Evolutionary conservation across 2,888 invertebrate genomes (phyloP), one percentile per base, ranked within the genome.

Genomic region (Poecilus cupreus): DNA sequence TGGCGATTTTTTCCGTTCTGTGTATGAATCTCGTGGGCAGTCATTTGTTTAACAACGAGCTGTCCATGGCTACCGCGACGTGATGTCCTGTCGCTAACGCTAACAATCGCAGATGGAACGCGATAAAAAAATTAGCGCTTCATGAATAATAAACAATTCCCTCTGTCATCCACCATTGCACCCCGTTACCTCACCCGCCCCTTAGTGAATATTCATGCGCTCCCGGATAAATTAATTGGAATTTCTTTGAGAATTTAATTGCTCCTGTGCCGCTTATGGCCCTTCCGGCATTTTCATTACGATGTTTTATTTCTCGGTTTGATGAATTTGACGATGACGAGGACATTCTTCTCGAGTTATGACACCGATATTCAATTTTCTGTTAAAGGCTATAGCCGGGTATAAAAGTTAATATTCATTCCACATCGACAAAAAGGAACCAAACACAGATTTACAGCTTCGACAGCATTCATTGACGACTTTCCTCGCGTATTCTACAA

Each of bases 201-300:
- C 37, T 8, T 49, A 2, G 24, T 72, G 72, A 72, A 72, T 72
- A 72, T 72, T 72, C 72, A 72, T 72, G 8, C 70, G 70, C n/a
- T 24, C 32, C 32, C 20, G 49, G 72, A 72, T 72, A 72, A 70
- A 72, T 72, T 72, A 72, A 72, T 72, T 72, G 49, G 72, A 72
- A 72, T 72, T 72, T 46, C 46, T 72, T 46, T 72, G 72, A 39
- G 22, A 70, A 70, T 72, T 72, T 72, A 72, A 72, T 72, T 72
- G 72, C 72, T 72, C 43, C 72, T 24, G 26, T 60, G 60, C 60
- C 32, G 60, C n/a, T 13, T 46, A n/a, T 13, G 46, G 46, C 46
- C 32, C 32, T 32, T 32, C 32, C 32, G 43, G 43, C 43, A 43
- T 51, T 51, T 51, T 18, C 51, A 51, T 51, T 8, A 51, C 13